A percentile compares a stretch with the other conserved stretches of the same genome.
Evolutionary conservation across 2,113 vertebrate species (phyloP).

Genomic region (Tamias sibiricus): DNA sequence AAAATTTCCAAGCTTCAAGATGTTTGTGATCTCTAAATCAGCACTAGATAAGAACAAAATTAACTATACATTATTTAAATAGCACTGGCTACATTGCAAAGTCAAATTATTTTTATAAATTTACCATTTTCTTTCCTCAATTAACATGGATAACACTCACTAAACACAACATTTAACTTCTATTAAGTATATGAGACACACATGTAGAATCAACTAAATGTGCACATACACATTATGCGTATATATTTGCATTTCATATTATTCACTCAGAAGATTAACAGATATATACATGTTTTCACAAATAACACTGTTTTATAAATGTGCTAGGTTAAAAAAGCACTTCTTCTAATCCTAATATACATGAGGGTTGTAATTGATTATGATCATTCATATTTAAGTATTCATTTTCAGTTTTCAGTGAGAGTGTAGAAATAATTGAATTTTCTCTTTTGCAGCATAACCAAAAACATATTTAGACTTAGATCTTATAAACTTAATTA

Average conservation of each 20-base stretch:
- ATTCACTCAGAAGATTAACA: conserved; percentile 32
- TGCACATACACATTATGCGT: background rate
- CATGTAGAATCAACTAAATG: background rate
- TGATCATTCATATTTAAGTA: conserved; percentile 58
- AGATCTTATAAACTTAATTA: conserved; percentile 66
- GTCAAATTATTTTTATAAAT: background rate
- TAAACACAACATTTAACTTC: background rate
- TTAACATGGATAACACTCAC: background rate
- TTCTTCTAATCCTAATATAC: conserved; percentile 28
- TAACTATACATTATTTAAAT: background rate
- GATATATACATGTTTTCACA: background rate
- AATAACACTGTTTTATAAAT: background rate
- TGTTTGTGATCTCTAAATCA: background rate
- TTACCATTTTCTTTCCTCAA: background rate
- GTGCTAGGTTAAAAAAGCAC: background rate
- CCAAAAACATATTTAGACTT: conserved; percentile 64
- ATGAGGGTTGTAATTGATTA: conserved; percentile 20
- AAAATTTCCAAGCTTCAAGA: background rate
- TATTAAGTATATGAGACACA: background rate
- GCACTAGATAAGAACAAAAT: background rate
- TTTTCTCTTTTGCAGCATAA: conserved; percentile 44
- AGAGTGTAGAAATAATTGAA: conserved; percentile 57
- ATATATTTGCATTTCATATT: background rate
- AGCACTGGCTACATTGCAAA: conserved; percentile 4
- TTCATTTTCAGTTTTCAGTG: conserved; percentile 49